Evolutionary conservation across 2,797 vertebrate species (phyloP), one percentile per base, ranked within the genome.

Genomic region (Leptodactylus fallax): DNA sequence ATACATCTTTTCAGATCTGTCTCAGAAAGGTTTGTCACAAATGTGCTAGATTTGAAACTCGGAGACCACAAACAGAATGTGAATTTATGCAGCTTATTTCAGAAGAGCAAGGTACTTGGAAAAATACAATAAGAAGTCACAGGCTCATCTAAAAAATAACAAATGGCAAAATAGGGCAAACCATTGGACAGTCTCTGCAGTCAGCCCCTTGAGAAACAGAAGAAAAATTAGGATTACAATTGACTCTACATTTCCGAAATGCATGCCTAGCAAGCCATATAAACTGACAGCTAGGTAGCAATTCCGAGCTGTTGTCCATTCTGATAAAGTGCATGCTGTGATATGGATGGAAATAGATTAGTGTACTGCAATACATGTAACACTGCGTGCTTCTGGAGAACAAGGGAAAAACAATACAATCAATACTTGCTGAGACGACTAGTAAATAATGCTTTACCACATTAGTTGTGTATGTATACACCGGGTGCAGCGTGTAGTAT

Each of bases 321-420:
- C 13, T 67, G 72, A 79, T 78, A 14, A 65, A 85, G 58, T 77
- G 36, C n/a, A 78, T 63, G 17, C 53, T 60, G 55, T 76, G 58
- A 85, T 53, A 84, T 63, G 71, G 23, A 85, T 78, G 58, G 19
- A 61, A 65, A 85, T 85, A 65, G 74, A 74, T 74, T 74, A 74
- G 71, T 74, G 47, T 74, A 49, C 17, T 74, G 45, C 71, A 49
- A 51, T 74, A 74, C 45, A 74, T n/a, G 19, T 51, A 74, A 13
- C 71, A 49, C 10, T n/a, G 71, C 47, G 36, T 12, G 19, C 47
- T 45, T 74, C 71, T 74, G 71, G 71, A 74, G 71, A 74, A 45
- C 27, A 21, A 19, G 45, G 47, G 9, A 9, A n/a, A 74, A 49
- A 51, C 47, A 74, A 21, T 74, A 13, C 45, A 74, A 74, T 74